Evolutionary conservation across 2,113 vertebrate genomes (phyloP).

Genomic region (Percopsis transmontana): DNA sequence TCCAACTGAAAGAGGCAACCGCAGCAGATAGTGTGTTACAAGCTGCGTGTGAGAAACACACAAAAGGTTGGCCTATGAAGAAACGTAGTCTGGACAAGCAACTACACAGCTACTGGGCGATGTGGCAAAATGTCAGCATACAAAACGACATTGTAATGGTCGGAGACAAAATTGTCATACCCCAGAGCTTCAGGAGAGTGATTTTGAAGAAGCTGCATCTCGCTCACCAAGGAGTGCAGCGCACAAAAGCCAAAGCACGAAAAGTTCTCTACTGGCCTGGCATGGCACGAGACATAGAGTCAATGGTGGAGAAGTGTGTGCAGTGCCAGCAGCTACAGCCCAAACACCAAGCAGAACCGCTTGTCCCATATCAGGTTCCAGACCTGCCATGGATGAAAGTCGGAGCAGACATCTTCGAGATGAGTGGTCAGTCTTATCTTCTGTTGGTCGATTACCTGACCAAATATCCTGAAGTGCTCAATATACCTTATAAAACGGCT

Average conservation of each 20-base stretch:
- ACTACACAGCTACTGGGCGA: constrained; percentile 20
- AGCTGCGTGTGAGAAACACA: background rate
- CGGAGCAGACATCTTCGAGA: too few relatives aligned
- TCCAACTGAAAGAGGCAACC: constrained; percentile 13
- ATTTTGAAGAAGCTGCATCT: constrained; percentile 18
- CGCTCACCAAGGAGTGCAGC: constrained; percentile 21
- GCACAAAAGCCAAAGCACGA: constrained; percentile 11
- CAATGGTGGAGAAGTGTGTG: constrained; percentile 4
- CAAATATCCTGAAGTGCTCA: background rate
- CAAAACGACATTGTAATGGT: constrained; percentile 19
- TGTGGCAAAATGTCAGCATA: constrained; percentile 1
- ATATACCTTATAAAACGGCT: too few relatives aligned
- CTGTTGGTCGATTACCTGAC: constrained; percentile 3
- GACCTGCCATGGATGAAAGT: too few relatives aligned
- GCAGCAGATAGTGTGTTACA: constrained; percentile 6
- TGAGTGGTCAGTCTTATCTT: too few relatives aligned
- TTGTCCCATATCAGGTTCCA: too few relatives aligned
- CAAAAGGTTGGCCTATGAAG: constrained; percentile 12
- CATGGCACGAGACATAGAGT: background rate
- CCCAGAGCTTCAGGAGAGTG: background rate
- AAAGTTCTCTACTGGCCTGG: background rate
- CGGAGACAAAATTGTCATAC: constrained; percentile 20
- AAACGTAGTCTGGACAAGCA: background rate
- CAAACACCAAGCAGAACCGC: too few relatives aligned
- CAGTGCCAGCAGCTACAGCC: too few relatives aligned